Evolutionary conservation across 2,888 invertebrate species (phyloP), one percentile per base, ranked within the genome.

Genomic region (Pseudococcus jackbeardsleyi): DNA sequence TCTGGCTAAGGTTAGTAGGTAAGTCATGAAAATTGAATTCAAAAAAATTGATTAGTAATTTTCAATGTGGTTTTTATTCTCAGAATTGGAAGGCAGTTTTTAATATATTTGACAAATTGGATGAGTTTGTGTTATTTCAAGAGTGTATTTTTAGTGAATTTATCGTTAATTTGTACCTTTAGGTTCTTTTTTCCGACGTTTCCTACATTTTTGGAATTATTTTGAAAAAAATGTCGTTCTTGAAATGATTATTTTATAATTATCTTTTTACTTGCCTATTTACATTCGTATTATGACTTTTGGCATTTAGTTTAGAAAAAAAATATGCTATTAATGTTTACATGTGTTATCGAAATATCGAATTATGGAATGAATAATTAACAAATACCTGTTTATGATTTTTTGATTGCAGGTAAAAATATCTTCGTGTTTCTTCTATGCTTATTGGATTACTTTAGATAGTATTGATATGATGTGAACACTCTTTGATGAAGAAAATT

Each of bases 371-470:
- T 54, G 17, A 54, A 26, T 68, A 68, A 8, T 2, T 68, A 68
- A 68, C 26, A 64, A 64, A 64, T 68, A 26, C 26, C 68, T 68
- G n/a, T 54, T 5, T n/a, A 15, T 64, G 19, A 64, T 64, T 64
- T 64, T 64, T 64, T 64, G 64, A 64, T 64, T 64, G n/a, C 64
- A 64, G 64, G 64, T 64, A 64, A 64, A 64, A 64, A 64, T 64
- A 64, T 64, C 42, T 0, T 8, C 42, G 5, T 17, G 64, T 6
- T 64, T 19, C 19, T 64, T 64, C 64, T 42, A 42, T 42, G 9
- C 42, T 8, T 1, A 9, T 42, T 8, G 42, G 42, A 42, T 42
- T 42, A 42, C 9, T 8, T 0, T 42, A 42, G 42, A 6, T 42
- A 9, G 42, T 42, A 9, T 42, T 42, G 42, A 42, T 42, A 42